Evolutionary conservation across 2,888 invertebrate genomes (phyloP).

Genomic region (Alloplasta piceator): DNA sequence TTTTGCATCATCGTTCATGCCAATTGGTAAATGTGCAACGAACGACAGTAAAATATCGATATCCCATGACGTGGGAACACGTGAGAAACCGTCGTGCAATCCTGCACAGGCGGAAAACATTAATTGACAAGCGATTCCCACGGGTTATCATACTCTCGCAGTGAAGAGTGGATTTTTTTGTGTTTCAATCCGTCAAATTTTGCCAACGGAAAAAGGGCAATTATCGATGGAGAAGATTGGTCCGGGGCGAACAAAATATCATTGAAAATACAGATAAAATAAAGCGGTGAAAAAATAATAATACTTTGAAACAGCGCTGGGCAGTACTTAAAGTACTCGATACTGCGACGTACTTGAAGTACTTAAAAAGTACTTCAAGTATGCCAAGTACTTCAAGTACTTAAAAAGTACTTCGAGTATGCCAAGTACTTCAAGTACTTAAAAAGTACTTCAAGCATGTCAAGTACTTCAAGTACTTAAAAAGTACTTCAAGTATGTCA

Average conservation of each 20-base stretch:
- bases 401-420: too few relatives aligned
- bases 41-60: slow-evolving; percentile 60
- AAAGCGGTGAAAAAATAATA: slow-evolving; percentile 16
- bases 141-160: slow-evolving; percentile 30
- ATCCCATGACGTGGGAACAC: slow-evolving; percentile 27
- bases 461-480: too few relatives aligned
- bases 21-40: slow-evolving; percentile 40
- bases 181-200: slow-evolving; percentile 38
- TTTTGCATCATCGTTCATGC: slow-evolving; percentile 49
- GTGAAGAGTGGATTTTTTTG: slow-evolving; percentile 23
- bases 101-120: slow-evolving; percentile 27
- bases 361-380: too few relatives aligned
- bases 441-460: too few relatives aligned
- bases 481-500: too few relatives aligned
- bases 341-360: too few relatives aligned
- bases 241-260: background rate
- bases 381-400: too few relatives aligned
- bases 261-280: background rate
- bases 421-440: too few relatives aligned
- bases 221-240: slow-evolving; percentile 32
- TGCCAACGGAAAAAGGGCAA: slow-evolving; percentile 2
- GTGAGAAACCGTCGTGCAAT: slow-evolving; percentile 26
- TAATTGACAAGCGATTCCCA: slow-evolving; percentile 61
- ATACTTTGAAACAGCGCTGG: slow-evolving; percentile 19
- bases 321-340: too few relatives aligned